phyloP scores from a whole-genome alignment of 2,113 vertebrate genomes.

The Thamnophis sirtalis region DNA sequence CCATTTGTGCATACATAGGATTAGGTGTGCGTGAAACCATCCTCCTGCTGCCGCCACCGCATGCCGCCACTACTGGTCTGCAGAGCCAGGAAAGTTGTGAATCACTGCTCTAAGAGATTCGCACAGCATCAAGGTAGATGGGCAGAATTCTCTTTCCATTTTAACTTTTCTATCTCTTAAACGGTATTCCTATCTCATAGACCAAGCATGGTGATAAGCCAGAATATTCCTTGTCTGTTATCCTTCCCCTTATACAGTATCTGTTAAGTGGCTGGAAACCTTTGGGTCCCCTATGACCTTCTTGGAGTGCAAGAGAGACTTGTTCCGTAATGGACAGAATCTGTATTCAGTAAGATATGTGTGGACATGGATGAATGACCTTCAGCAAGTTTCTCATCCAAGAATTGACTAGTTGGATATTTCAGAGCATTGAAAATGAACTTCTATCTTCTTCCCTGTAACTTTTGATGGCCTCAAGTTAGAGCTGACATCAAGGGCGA shows the following conservation, averaged over 20 bases:
- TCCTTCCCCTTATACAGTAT: neutral
- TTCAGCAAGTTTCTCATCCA: neutral
- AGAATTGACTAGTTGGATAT: neutral
- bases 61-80: accelerated
- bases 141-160: neutral
- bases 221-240: neutral
- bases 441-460: neutral
- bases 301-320: neutral
- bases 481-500: neutral
- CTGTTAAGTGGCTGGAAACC: neutral
- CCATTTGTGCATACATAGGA: neutral
- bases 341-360: neutral
- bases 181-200: neutral
- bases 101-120: neutral
- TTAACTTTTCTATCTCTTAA: neutral
- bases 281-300: neutral
- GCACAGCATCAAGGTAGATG: neutral
- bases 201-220: neutral
- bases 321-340: neutral
- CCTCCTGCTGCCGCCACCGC: too few species aligned
- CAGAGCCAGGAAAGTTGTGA: neutral
- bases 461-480: neutral
- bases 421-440: neutral
- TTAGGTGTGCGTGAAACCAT: neutral
- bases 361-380: neutral